Evolutionary conservation across 2,113 vertebrate genomes (phyloP).

Genomic region (Equus przewalskii): DNA sequence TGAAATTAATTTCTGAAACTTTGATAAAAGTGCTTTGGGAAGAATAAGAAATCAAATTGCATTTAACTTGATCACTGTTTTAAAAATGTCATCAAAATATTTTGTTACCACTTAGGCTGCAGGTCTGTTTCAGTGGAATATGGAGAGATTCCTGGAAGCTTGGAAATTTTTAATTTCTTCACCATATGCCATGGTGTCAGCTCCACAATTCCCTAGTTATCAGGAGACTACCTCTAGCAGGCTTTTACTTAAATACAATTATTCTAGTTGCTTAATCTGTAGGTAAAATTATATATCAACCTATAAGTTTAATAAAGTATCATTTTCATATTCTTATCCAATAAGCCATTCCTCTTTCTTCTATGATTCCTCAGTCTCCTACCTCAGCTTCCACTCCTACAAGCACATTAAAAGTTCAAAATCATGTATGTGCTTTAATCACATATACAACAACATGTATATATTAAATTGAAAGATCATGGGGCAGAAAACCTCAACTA

Average conservation of each 20-base stretch:
- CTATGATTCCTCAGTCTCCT: background rate
- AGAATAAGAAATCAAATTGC: background rate
- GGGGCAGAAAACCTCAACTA: background rate
- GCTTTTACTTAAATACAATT: background rate
- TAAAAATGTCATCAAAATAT: background rate
- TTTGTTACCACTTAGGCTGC: background rate
- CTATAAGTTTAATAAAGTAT: background rate
- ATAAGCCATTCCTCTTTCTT: background rate
- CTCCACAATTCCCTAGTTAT: background rate
- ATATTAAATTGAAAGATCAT: background rate
- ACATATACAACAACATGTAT: background rate
- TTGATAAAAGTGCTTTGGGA: background rate
- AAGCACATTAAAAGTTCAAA: slow-evolving; percentile 32
- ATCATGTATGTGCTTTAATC: background rate
- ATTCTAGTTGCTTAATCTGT: background rate
- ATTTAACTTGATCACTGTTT: background rate
- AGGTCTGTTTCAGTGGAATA: background rate
- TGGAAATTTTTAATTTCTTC: background rate
- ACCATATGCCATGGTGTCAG: background rate
- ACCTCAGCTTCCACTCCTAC: background rate
- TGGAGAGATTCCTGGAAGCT: background rate
- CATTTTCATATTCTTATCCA: background rate
- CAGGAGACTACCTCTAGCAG: background rate
- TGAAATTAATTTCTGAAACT: background rate
- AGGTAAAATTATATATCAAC: background rate